Evolutionary conservation across 2,888 invertebrate species (phyloP).

Genomic region (Congeria kusceri): DNA sequence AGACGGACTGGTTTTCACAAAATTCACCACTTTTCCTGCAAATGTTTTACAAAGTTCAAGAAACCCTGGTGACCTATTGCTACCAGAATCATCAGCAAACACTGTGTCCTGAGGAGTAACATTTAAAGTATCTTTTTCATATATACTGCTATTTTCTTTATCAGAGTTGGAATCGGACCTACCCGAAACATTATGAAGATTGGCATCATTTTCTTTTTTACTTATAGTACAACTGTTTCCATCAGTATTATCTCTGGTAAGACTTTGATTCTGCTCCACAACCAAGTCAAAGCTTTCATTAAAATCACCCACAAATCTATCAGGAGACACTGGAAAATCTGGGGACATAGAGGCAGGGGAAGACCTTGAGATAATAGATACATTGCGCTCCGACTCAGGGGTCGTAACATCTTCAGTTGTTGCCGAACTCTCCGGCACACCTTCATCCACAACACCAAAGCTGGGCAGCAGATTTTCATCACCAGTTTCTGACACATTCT

Average conservation of each 20-base stretch:
- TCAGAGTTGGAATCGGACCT: slow-evolving; percentile 33
- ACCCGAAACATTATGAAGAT: too few species aligned
- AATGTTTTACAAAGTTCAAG: slow-evolving; percentile 56
- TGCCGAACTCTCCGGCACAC: neutral
- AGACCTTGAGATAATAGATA: slow-evolving; percentile 2
- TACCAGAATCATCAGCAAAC: neutral
- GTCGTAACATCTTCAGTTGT: neutral
- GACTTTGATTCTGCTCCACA: neutral
- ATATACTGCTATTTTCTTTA: slow-evolving; percentile 35
- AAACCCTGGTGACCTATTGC: slow-evolving; percentile 47
- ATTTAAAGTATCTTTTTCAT: slow-evolving; percentile 7
- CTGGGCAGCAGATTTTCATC: neutral
- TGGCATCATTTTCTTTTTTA: too few species aligned
- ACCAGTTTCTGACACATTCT: neutral
- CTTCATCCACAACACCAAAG: neutral
- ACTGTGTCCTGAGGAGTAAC: slow-evolving; percentile 7
- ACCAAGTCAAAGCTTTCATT: neutral
- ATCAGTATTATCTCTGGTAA: neutral
- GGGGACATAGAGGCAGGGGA: slow-evolving; percentile 60
- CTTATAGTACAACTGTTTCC: neutral
- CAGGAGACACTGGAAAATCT: slow-evolving; percentile 53
- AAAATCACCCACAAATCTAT: neutral
- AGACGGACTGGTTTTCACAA: slow-evolving; percentile 60
- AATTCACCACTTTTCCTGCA: slow-evolving; percentile 59
- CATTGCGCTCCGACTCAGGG: neutral